These are phyloP conservation scores for Melikaiella ostensackeni DNA, from an alignment of 2,888 invertebrate genomes.

Conservation along the genomic window DNA sequence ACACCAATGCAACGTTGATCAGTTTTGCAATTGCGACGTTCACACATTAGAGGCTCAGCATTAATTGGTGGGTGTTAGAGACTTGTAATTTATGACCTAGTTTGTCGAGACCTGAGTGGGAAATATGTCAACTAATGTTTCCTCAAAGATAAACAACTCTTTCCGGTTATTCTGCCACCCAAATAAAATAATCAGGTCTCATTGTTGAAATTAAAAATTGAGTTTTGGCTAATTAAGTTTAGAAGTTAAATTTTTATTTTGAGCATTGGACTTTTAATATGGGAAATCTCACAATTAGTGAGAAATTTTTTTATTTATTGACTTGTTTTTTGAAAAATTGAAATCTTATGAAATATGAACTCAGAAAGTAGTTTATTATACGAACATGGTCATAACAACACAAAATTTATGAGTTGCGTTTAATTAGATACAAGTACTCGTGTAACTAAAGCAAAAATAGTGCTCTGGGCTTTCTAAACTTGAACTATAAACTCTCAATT, in stretches of 20 bases:
- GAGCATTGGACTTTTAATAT: not conserved
- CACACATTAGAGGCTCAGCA: not conserved
- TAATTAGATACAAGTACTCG: not conserved
- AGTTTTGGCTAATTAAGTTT: too few species aligned
- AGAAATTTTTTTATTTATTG: not conserved
- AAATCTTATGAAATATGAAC: not conserved
- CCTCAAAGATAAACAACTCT: not conserved
- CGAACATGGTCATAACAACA: constrained; percentile 4
- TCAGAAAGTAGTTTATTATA: not conserved
- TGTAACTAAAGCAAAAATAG: constrained; percentile 2
- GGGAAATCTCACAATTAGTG: not conserved
- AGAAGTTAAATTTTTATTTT: not conserved
- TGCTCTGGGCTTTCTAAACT: not conserved
- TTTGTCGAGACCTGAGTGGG: constrained; percentile 1
- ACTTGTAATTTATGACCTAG: constrained; percentile 26
- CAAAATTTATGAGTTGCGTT: constrained; percentile 4
- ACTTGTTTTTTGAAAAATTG: not conserved
- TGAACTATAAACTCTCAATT: not conserved
- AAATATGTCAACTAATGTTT: constrained; percentile 13
- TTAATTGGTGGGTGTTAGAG: constrained; percentile 22
- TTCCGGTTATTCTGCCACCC: not conserved
- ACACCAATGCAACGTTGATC: not conserved
- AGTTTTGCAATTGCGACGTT: constrained; percentile 12
- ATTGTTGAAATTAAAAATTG: too few species aligned
- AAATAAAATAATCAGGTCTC: not conserved